These are phyloP conservation scores for Proteles cristata DNA, from an alignment of 2,113 vertebrate genomes.

Conservation along the genomic window DNA sequence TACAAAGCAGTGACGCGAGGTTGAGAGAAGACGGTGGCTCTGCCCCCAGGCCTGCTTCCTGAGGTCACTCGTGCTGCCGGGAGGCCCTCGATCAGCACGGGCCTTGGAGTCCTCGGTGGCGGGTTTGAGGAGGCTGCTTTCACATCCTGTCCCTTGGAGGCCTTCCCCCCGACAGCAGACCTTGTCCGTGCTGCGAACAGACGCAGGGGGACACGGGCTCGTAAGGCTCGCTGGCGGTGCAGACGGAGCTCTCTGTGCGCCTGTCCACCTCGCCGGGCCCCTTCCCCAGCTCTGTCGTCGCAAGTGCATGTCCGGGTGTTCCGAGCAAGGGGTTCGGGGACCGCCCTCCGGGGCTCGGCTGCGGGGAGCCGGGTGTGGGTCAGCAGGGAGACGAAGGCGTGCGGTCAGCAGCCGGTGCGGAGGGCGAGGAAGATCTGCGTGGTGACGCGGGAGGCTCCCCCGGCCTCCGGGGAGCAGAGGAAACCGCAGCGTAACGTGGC, in stretches of 20 bases:
- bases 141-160: fast-evolving
- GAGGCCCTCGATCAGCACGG: neutral
- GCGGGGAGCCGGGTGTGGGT: neutral
- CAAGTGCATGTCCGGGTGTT: neutral
- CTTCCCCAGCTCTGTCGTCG: neutral
- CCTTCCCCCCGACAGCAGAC: neutral
- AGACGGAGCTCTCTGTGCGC: too few relatives aligned
- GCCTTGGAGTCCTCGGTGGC: too few relatives aligned
- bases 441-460: fast-evolving
- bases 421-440: fast-evolving
- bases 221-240: fast-evolving
- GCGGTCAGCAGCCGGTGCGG: fast-evolving
- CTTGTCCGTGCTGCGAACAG: neutral
- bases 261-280: fast-evolving
- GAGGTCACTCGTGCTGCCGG: fast-evolving
- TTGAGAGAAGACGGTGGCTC: neutral
- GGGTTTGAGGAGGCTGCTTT: neutral
- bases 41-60: neutral
- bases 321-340: neutral
- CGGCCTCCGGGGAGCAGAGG: neutral
- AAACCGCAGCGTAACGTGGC: too few relatives aligned
- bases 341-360: fast-evolving
- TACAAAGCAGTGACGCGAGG: neutral
- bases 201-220: neutral
- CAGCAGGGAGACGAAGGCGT: neutral